Base-by-base conservation (phyloP, 2,113 vertebrate species). In the Rhombomys opimus region DNA sequence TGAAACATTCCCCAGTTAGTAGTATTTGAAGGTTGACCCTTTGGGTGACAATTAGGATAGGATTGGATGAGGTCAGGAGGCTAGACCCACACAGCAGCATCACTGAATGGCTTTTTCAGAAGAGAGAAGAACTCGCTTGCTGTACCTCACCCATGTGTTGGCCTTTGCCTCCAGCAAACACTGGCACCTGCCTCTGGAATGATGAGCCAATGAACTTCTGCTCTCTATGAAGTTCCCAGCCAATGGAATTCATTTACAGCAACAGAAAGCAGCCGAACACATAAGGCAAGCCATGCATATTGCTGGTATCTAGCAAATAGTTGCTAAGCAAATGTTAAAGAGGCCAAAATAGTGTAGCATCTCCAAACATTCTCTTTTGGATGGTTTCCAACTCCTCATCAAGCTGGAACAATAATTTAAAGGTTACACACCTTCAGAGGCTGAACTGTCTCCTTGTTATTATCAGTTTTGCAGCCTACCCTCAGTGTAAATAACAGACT, bases 321-420 rank as follows among this genome's bases (percentile, higher is more conserved):
- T 91, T 90, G 50, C 78, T 85, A 65, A 93, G 46, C 75, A 90
- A 88, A 92, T 76, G 85, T 72, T 93, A 57, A 84, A 89, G 90
- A 90, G 87, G 22, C 59, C 80, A 35, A 84, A 46, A 41, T 25
- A 30, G 61, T 82, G 75, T 52, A 54, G 46, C 90, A 70, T 82
- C 77, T 92, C 92, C 85, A 25, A 80, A 20, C 50, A 35, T 77
- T 61, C 57, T 87, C 30, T 92, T 81, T 78, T 91, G 89, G 78
- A 38, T 91, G 41, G 18, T 38, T 57, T 94, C 61, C 46, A 91
- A 72, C 46, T 93, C 70, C 15, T 32, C 50, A 72, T 92, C 84
- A 52, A 67, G 22, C 63, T 95, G 41, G 90, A 93, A 50, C 27
- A 54, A 11, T 18, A 59, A 1, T n/a, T 73, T 90, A 54, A n/a